phyloP scores from a whole-genome alignment of 2,797 vertebrate genomes.

The Adelosebastes latens region DNA sequence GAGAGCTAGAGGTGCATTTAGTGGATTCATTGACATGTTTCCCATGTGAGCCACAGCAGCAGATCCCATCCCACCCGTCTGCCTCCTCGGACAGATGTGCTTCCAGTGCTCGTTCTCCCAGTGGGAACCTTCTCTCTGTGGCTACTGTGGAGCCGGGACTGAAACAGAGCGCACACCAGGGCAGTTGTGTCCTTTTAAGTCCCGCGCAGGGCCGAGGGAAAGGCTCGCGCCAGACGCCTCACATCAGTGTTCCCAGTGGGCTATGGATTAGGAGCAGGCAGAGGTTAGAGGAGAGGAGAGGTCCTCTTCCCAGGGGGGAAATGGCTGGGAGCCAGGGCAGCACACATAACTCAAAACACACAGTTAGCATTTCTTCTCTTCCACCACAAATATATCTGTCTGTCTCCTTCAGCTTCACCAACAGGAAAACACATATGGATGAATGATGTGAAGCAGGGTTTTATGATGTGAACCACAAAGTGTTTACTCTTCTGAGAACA shows the following conservation, averaged over 20 bases:
- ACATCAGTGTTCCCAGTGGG: slow-evolving; percentile 76
- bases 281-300: slow-evolving; percentile 78
- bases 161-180: slow-evolving; percentile 67
- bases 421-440: slow-evolving; percentile 58
- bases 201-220: slow-evolving; percentile 68
- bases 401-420: slow-evolving; percentile 50
- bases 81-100: slow-evolving; percentile 63
- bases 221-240: slow-evolving; percentile 71
- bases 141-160: slow-evolving; percentile 74
- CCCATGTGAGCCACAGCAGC: slow-evolving; percentile 62
- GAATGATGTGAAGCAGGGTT: slow-evolving; percentile 65
- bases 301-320: slow-evolving; percentile 77
- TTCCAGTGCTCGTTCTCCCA: slow-evolving; percentile 55
- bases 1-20: slow-evolving; percentile 70
- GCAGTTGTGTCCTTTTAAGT: slow-evolving; percentile 79
- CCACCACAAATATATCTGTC: slow-evolving; percentile 63
- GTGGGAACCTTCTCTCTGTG: slow-evolving; percentile 75
- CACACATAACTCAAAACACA: slow-evolving; percentile 72
- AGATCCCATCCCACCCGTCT: slow-evolving; percentile 66
- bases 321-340: slow-evolving; percentile 67
- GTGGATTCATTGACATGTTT: slow-evolving; percentile 66
- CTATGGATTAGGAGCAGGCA: slow-evolving; percentile 75
- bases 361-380: slow-evolving; percentile 68
- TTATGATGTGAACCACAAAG: slow-evolving; percentile 75
- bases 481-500: slow-evolving; percentile 72